Conservation (phyloP, 2,797 vertebrate species). For the Amphiprion clarkii region DNA sequence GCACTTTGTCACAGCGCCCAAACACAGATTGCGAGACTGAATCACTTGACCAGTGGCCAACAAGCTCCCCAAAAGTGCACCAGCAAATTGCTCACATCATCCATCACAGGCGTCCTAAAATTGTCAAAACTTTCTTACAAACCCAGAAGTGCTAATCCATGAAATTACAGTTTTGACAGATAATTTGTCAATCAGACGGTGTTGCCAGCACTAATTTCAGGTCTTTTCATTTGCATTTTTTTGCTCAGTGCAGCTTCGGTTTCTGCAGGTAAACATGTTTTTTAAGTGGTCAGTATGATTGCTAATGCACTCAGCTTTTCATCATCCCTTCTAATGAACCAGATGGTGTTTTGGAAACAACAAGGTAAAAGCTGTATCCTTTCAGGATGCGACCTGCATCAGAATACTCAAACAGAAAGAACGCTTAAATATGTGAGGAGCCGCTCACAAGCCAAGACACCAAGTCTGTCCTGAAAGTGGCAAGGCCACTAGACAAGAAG, state of each 20-base stretch:
- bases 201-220: not conserved
- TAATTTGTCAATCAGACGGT: not conserved
- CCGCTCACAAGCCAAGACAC: not conserved
- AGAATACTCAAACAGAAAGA: not conserved
- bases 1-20: not conserved
- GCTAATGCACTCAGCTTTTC: not conserved
- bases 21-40: not conserved
- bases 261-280: not conserved
- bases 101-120: not conserved
- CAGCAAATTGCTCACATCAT: not conserved
- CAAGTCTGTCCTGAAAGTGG: not conserved
- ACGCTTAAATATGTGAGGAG: not conserved
- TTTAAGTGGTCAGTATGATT: not conserved
- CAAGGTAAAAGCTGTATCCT: slow-evolving; percentile 8
- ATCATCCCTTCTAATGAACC: slow-evolving; percentile 24
- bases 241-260: not conserved
- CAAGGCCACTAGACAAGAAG: not conserved
- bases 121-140: not conserved
- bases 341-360: slow-evolving; percentile 25
- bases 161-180: not conserved
- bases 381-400: not conserved
- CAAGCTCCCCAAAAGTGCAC: not conserved
- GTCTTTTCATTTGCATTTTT: not conserved
- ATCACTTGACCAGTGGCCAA: not conserved
- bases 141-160: not conserved